A percentile compares a stretch with the other conserved stretches of the same genome.
Evolutionary conservation across 1,140 invertebrate genomes (phyloP).

Genomic region (Drosophila orena): DNA sequence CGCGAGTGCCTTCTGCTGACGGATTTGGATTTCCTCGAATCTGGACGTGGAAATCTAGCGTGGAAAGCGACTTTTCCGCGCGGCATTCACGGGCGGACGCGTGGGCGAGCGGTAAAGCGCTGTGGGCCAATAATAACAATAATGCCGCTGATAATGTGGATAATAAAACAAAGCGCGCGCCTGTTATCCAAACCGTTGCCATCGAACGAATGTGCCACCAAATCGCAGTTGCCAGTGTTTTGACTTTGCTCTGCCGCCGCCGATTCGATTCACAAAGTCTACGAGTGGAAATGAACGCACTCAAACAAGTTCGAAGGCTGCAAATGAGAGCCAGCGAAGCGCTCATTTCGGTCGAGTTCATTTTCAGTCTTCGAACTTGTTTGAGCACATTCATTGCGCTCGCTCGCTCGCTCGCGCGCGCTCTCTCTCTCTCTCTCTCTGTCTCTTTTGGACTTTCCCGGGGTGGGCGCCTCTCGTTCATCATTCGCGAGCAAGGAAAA

Average conservation of each 20-base stretch:
- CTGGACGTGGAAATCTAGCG: not conserved
- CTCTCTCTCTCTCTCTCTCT: not conserved
- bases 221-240: slow-evolving; percentile 84
- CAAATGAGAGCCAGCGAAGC: slow-evolving; percentile 48
- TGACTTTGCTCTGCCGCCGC: slow-evolving; percentile 57
- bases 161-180: slow-evolving; percentile 85
- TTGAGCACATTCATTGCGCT: slow-evolving; percentile 5
- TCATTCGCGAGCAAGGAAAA: slow-evolving; percentile 68
- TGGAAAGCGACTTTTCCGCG: slow-evolving; percentile 44
- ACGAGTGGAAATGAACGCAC: slow-evolving; percentile 21
- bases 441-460: not conserved
- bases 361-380: slow-evolving; percentile 36
- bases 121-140: slow-evolving; percentile 83
- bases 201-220: slow-evolving; percentile 85
- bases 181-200: slow-evolving; percentile 85
- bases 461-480: slow-evolving; percentile 52
- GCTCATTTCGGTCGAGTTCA: slow-evolving; percentile 22
- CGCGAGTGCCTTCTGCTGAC: slow-evolving; percentile 47
- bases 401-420: too few relatives aligned
- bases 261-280: too few relatives aligned
- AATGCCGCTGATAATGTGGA: slow-evolving; percentile 84
- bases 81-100: slow-evolving; percentile 48
- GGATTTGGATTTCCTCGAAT: slow-evolving; percentile 58
- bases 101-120: slow-evolving; percentile 50
- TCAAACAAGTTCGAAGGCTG: slow-evolving; percentile 34